phyloP scores from a whole-genome alignment of 2,113 vertebrate species.

The Centropristis striata region DNA sequence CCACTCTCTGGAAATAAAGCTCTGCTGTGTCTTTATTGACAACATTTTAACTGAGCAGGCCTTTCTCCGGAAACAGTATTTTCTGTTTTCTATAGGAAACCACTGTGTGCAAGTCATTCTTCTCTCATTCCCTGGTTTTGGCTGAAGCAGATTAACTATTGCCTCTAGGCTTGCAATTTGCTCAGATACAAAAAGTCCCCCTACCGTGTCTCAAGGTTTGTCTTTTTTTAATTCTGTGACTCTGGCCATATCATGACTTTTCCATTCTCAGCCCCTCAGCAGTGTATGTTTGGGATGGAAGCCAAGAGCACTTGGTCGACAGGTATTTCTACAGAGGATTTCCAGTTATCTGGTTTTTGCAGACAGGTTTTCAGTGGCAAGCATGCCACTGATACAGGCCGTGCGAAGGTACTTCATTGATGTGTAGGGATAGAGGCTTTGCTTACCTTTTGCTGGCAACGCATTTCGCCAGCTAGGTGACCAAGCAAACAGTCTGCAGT shows the following conservation, averaged over 20 bases:
- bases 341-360: slow-evolving; percentile 69
- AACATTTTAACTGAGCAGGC: neutral
- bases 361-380: slow-evolving; percentile 69
- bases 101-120: neutral
- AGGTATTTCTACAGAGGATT: slow-evolving; percentile 49
- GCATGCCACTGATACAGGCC: slow-evolving; percentile 59
- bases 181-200: neutral
- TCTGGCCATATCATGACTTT: slow-evolving; percentile 39
- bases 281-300: slow-evolving; percentile 23
- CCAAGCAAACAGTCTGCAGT: slow-evolving; percentile 60
- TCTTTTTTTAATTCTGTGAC: neutral
- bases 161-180: neutral
- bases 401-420: slow-evolving; percentile 67
- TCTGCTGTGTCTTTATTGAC: slow-evolving; percentile 13
- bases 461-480: slow-evolving; percentile 63
- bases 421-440: slow-evolving; percentile 63
- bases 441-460: slow-evolving; percentile 61
- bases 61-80: neutral
- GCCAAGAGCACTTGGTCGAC: slow-evolving; percentile 38
- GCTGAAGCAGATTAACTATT: neutral
- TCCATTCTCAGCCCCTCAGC: slow-evolving; percentile 37
- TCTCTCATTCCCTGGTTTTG: neutral
- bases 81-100: neutral
- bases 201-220: neutral
- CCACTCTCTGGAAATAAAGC: slow-evolving; percentile 23